These are phyloP conservation scores for Acanthiza pusilla DNA, from an alignment of 2,797 vertebrate species.

Conservation along the genomic window DNA sequence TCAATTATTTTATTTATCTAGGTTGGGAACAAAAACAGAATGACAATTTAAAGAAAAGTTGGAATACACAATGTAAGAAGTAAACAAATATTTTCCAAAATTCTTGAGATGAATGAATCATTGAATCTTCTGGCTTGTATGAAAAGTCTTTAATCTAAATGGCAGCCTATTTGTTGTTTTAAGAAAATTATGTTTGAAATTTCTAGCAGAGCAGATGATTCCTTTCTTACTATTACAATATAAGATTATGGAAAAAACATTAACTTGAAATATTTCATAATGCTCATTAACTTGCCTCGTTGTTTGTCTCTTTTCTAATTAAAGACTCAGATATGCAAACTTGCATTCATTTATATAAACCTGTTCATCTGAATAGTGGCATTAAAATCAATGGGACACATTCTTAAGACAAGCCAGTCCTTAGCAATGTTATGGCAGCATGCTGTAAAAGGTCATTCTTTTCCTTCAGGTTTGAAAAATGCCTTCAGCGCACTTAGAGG, in stretches of 20 bases:
- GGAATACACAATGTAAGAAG: not conserved
- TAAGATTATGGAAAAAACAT: not conserved
- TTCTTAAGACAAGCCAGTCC: not conserved
- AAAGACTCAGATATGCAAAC: not conserved
- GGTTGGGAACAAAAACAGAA: not conserved
- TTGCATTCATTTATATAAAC: not conserved
- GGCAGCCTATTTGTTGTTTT: not conserved
- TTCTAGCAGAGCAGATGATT: not conserved
- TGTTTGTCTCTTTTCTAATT: not conserved
- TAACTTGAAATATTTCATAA: not conserved
- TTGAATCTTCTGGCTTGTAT: not conserved
- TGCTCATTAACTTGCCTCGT: not conserved
- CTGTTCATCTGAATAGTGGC: not conserved
- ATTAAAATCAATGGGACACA: not conserved
- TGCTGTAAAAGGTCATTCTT: not conserved
- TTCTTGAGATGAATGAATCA: not conserved
- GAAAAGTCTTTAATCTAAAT: conserved; percentile 6
- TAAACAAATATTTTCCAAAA: not conserved
- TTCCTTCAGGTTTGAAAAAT: not conserved
- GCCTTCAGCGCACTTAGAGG: not conserved
- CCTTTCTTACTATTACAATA: not conserved
- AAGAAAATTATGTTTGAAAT: not conserved
- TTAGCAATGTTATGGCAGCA: not conserved
- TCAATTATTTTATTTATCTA: not conserved
- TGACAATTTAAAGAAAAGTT: not conserved